Evolutionary conservation across 2,113 vertebrate genomes (phyloP), one percentile per base, ranked within the genome.

Genomic region (Smithornis capensis): DNA sequence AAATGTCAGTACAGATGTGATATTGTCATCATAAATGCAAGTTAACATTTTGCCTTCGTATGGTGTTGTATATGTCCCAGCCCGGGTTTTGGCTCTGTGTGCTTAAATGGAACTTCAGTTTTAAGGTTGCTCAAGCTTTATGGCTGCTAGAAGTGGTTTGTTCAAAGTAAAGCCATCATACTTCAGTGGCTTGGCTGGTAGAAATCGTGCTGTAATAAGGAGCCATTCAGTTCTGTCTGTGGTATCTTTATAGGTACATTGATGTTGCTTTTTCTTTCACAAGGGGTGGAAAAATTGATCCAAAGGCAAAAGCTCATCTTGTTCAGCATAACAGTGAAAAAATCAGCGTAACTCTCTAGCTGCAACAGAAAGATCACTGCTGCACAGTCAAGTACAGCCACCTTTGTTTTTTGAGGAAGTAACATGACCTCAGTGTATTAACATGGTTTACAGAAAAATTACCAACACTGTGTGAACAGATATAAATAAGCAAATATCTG

Each of bases 401-500:
- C 37, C 19, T 87, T 57, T 74, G 14, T 22, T 87, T 83, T 84
- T 29, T 49, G 4, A 7, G 82, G 16, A 86, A 86, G 38, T 62
- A 73, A 38, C 12, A 5, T 56, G 12, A 35, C 6, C 13, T 50
- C 8, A 44, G 8, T 69, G 19, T 57, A 27, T 44, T 59, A 21
- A 52, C 10, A 10, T 19, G 42, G 10, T 62, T 88, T 49, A 49
- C 23, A 56, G 44, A n/a, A 42, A 75, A 53, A 40, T 77, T 2
- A 0, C 1, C 44, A 45, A 45, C 6, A 35, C 52, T 49, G 7
- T 3, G 4, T 55, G 24, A 56, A 49, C 37, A 0, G 0, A 45
- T 70, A 33, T 69, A 69, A 83, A 47, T 4, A 3, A 69, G 5
- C 0, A 3, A 37, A 42, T 56, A 38, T 27, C 12, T 59, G 52